Base-by-base conservation (phyloP, 2,888 invertebrate species). In the Drosophila macrothrix region DNA sequence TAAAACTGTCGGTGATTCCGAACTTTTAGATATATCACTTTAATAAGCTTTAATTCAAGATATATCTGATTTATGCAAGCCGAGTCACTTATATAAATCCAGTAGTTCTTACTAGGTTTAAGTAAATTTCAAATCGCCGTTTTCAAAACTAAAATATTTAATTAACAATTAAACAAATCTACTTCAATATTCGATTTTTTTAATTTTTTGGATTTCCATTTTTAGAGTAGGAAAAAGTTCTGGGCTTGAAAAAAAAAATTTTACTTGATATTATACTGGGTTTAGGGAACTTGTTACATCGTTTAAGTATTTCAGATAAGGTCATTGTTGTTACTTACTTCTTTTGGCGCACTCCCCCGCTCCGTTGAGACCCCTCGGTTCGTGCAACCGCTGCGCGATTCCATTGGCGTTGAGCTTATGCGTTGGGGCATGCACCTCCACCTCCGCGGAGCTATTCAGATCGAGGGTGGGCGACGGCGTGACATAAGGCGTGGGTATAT, bases 381-480 rank as follows among this genome's bases (percentile, higher is more conserved):
- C 90, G 72, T 88, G 68, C 31, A 86, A 76, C 41, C 72, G 91
- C 89, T 77, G 92, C 72, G 39, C 83, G 82, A 67, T 63, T 52
- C 60, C 53, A 72, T 73, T 82, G 25, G 74, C 73, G 29, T 77
- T 78, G 1, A 86, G 73, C 59, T 91, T 90, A 58, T 83, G 66
- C 14, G 75, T 59, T 67, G 81, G 66, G 55, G 84, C 79, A n/a
- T 83, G 78, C 29, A 85, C 87, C 54, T 92, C 92, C 62, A 93
- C 92, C 77, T 92, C 92, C 14, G 92, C 82, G 25, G 92, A 92
- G 72, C 92, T 92, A 55, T 92, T 92, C 50, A 92, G 83, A 67
- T 92, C 92, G 73, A 92, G 79, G 6, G 93, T 92, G 43, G 92
- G 93, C 62, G 92, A 92, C 0, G 93, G 93, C 56, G 92, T 92